These are phyloP conservation scores for Ichneumon xanthorius DNA, from an alignment of 2,888 invertebrate genomes.

Conservation along the genomic window DNA sequence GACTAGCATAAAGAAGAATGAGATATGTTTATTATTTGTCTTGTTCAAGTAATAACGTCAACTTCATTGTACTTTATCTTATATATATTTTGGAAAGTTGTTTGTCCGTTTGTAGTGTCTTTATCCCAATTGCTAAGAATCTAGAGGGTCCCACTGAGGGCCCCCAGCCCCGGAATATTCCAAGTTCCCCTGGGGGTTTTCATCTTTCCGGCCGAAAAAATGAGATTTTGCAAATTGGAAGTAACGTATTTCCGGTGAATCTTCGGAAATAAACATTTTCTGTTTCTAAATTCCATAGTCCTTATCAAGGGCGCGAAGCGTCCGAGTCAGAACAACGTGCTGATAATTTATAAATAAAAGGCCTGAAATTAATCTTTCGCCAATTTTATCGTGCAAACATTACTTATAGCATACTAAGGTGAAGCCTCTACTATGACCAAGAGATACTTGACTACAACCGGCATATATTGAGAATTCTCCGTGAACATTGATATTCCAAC, in stretches of 20 bases:
- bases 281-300: not conserved
- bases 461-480: not conserved
- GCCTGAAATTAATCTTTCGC: not conserved
- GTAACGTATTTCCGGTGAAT: not conserved
- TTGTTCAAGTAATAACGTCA: not conserved
- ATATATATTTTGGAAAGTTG: not conserved
- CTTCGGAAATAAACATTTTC: not conserved
- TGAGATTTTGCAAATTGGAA: not conserved
- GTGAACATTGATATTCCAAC: not conserved
- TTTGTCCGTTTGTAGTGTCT: not conserved
- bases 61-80: not conserved
- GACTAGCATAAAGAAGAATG: constrained; percentile 21
- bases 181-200: not conserved
- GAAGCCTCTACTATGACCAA: constrained; percentile 3
- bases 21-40: not conserved
- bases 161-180: not conserved
- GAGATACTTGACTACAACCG: constrained; percentile 17
- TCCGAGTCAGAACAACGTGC: not conserved
- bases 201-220: not conserved
- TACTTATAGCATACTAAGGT: constrained; percentile 1
- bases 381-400: not conserved
- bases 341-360: not conserved
- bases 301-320: too few relatives aligned
- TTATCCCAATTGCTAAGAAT: not conserved
- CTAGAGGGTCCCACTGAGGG: not conserved